phyloP scores from a whole-genome alignment of 2,113 vertebrate species.

The Rhinoptilus africanus region DNA sequence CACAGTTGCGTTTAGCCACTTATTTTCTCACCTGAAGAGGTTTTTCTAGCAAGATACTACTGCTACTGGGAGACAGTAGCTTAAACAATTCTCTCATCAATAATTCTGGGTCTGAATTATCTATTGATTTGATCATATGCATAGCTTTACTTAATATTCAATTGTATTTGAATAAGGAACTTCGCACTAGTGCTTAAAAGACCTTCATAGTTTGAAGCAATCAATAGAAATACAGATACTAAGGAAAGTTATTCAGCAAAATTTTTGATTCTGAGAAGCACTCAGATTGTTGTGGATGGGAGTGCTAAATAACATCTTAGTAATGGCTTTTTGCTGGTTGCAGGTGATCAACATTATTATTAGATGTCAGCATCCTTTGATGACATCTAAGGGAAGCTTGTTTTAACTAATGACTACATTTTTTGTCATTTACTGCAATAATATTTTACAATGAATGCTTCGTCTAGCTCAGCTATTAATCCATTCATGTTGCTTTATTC shows the following conservation, averaged over 20 bases:
- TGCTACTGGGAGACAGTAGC: neutral
- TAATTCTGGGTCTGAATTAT: neutral
- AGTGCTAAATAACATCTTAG: neutral
- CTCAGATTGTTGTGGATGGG: neutral
- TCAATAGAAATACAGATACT: neutral
- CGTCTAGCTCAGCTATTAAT: neutral
- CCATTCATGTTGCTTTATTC: neutral
- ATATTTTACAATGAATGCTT: neutral
- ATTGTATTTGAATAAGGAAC: neutral
- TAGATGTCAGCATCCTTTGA: neutral
- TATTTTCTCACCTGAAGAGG: neutral
- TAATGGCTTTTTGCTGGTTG: neutral
- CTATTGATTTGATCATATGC: neutral
- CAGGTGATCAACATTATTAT: neutral
- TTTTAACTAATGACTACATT: neutral
- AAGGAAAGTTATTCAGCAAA: neutral
- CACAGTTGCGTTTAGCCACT: neutral
- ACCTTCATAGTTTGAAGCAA: neutral
- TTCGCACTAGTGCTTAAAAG: neutral
- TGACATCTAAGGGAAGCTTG: neutral
- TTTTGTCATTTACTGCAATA: neutral
- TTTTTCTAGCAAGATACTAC: neutral
- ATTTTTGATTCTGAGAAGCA: neutral
- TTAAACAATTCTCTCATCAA: neutral
- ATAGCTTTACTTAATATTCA: neutral